Evolutionary conservation across 2,113 vertebrate genomes (phyloP).

Genomic region (human): GRCh38 chr13:103174501-103175000

Average conservation of each 20-base stretch:
- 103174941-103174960: background rate
- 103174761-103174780: background rate
- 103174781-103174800: background rate
- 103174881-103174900: background rate
- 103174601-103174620: background rate
- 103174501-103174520: background rate
- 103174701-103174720: background rate
- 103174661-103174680: background rate
- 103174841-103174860: background rate
- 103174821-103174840: background rate
- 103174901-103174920: background rate
- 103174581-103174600: background rate
- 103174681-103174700: background rate
- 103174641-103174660: background rate
- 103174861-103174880: background rate
- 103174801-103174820: background rate
- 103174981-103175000: background rate
- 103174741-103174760: background rate
- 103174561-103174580: background rate
- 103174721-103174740: background rate
- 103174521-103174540: background rate
- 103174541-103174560: background rate
- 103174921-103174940: background rate
- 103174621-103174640: background rate
- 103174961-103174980: background rate